Percentiles rank a stretch among this genome's conserved stretches.
These are phyloP conservation scores for Parauchenoglanis punctatus DNA, from an alignment of 2,797 vertebrate genomes.

Conservation along the genomic window DNA sequence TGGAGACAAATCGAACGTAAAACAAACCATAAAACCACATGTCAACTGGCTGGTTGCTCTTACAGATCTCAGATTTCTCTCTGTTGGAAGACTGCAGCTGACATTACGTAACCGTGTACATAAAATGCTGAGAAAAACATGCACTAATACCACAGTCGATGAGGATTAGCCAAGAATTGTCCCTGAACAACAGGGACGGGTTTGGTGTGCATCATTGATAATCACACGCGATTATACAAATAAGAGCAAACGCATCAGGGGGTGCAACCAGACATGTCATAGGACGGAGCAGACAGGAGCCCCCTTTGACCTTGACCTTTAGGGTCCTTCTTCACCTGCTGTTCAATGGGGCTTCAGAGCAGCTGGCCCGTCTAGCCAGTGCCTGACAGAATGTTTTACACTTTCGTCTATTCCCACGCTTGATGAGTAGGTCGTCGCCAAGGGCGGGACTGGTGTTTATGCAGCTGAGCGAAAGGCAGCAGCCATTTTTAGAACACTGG, in stretches of 20 bases:
- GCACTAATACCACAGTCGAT: background rate
- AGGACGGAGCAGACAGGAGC: slow-evolving; percentile 61
- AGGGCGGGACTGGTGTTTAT: slow-evolving; percentile 34
- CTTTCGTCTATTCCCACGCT: slow-evolving; percentile 72
- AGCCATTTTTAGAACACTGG: slow-evolving; percentile 15
- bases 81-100: background rate
- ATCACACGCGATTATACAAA: slow-evolving; percentile 65
- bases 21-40: slow-evolving; percentile 55
- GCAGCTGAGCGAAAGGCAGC: slow-evolving; percentile 1
- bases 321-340: slow-evolving; percentile 75
- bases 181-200: background rate
- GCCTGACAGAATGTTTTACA: slow-evolving; percentile 69
- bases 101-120: background rate
- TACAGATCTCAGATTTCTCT: background rate
- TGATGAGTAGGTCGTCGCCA: slow-evolving; percentile 30
- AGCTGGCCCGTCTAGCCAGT: slow-evolving; percentile 79
- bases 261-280: slow-evolving; percentile 59
- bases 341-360: slow-evolving; percentile 76
- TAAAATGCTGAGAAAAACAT: background rate
- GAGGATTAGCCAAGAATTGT: background rate
- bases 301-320: slow-evolving; percentile 83
- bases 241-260: slow-evolving; percentile 71
- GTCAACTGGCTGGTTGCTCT: background rate
- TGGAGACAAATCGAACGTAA: background rate
- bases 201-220: slow-evolving; percentile 3